Base-by-base conservation (phyloP, 2,113 vertebrate species). In the Numenius arquata region DNA sequence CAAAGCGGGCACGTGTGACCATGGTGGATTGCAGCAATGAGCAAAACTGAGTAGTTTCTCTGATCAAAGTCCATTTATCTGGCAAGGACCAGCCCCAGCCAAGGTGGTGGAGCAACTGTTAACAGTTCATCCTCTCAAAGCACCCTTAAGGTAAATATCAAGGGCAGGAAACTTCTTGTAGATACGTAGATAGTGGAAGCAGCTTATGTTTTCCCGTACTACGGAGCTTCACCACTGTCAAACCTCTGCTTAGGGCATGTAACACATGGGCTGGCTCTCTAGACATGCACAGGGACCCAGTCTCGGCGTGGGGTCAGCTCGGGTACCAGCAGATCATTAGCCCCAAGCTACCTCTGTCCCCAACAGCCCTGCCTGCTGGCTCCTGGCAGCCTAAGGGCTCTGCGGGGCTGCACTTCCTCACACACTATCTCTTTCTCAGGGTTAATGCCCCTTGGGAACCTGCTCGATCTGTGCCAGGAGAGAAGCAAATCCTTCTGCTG, bases 371-470 rank as follows among this genome's bases (percentile, higher is more conserved):
- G 40, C 27, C 40, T 62, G 47, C 47, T 56, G 58, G 30, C 23
- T 40, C 15, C 47, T 29, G 40, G 23, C 15, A 56, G 41, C 48
- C 58, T 30, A 40, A 34, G 41, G 59, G 13, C 16, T 73, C 50
- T 65, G 59, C 0, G 1, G 21, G 15, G 15, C 47, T 36, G 36
- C 0, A 1, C n/a, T 7, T 66, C 43, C 20, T 58, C 9, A 1
- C 10, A 0, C 36, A 36, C 43, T 50, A 21, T 26, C 21, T 48
- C n/a, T 56, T 41, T 30, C 16, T 36, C 50, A 74, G 36, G 26
- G 30, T 43, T 36, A 59, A 43, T 13, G 22, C 7, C 11, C 8
- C 32, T 81, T 1, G 0, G 36, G 17, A 81, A 67, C 38, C 61
- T 67, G 36, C 34, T 56, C 2, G 0, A 62, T 26, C 53, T 26